These are phyloP conservation scores for Porites rus DNA, from an alignment of 92 coral and sea anemone species.

Conservation along the genomic window DNA sequence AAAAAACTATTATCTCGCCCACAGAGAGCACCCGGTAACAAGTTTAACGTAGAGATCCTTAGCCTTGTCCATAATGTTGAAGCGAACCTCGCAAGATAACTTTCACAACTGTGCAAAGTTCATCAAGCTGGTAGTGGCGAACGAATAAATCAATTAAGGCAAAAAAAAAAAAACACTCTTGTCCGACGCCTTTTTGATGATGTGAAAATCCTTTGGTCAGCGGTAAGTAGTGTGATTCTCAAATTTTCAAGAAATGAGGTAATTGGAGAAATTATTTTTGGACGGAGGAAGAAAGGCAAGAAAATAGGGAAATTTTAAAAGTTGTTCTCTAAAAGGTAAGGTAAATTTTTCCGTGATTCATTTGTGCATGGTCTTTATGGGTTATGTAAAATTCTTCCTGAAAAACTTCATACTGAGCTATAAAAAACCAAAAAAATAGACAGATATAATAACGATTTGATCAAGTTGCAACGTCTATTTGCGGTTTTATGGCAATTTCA, in stretches of 20 bases:
- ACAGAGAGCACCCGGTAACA: too few species aligned
- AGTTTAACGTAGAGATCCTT: too few species aligned
- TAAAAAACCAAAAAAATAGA: not conserved
- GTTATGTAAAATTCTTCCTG: not conserved
- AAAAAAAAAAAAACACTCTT: not conserved
- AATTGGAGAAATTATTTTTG: slow-evolving; percentile 43
- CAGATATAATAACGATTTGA: not conserved
- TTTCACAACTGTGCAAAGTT: too few species aligned
- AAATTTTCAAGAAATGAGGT: slow-evolving; percentile 51
- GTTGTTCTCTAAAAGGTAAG: slow-evolving; percentile 31
- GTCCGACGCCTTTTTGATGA: slow-evolving; percentile 2
- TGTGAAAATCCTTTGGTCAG: slow-evolving; percentile 30
- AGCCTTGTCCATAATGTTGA: too few species aligned
- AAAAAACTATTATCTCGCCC: too few species aligned
- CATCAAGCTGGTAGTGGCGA: too few species aligned
- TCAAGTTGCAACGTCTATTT: not conserved
- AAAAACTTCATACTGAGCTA: too few species aligned
- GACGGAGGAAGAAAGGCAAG: slow-evolving; percentile 6
- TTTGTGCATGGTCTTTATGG: not conserved
- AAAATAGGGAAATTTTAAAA: slow-evolving; percentile 41
- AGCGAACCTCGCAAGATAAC: too few species aligned
- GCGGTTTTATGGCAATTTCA: not conserved
- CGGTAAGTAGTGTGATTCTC: slow-evolving; percentile 42
- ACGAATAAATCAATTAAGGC: not conserved
- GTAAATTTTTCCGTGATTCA: not conserved